Evolutionary conservation across 2,888 invertebrate genomes (phyloP), one percentile per base, ranked within the genome.

Genomic region (Encarsia formosa): DNA sequence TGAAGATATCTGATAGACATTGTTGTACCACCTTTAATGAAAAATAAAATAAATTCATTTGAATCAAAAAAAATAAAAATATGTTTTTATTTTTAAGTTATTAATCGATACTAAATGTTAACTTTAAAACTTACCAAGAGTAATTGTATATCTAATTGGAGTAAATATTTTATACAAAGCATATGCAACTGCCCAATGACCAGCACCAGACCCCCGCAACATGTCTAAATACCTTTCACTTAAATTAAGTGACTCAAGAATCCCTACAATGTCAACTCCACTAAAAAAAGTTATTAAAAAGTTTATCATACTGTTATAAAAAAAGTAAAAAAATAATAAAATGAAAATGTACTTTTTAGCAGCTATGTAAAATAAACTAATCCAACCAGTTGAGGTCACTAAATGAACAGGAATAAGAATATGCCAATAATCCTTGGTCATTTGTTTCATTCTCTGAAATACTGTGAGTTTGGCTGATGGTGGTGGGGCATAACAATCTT

Each of bases 381-480:
- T 85, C 97, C 97, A 99, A 49, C 87, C 79, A 26, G 83, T 77
- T 2, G 96, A 98, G 9, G 95, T 95, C 16, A 84, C 81, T 42
- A 89, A 68, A 76, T 99, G 98, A 3, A 99, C 97, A 4, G 94
- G 97, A 51, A 98, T 78, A 51, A 96, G 77, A 48, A 98, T 89
- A 76, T 98, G 95, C 91, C 98, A 98, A 76, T 98, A 97, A 69
- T 95, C 88, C 71, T 88, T 88, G 70, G 91, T 91, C 86, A 96
- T 90, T 67, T 86, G 79, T 73, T 93, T 95, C 74, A 97, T 93
- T 66, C 83, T 84, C 63, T 88, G 82, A 67, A 91, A 84, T 3
- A 94, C 69, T 1, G 85, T 80, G 61, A 76, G 67, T 70, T 88
- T 81, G 29, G 61, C 54, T 29, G 60, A 53, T 5, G 52, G 8